phyloP scores from a whole-genome alignment of 2,888 invertebrate species.

The Dicranocentrus wangi region DNA sequence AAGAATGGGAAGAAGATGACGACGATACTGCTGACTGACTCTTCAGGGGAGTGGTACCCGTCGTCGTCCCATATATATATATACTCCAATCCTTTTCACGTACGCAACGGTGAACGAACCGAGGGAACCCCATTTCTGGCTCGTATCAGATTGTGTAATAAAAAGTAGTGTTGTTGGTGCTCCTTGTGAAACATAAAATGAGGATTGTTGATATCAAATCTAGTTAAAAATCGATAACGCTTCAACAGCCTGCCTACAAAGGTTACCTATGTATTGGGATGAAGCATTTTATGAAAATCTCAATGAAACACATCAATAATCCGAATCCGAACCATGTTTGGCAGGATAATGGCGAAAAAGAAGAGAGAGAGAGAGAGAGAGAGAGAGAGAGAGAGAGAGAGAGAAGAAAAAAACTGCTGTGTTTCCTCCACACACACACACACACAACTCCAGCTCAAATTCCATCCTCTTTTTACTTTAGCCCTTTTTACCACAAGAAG shows the following conservation, averaged over 20 bases:
- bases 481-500: too few species aligned
- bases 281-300: background rate
- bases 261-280: background rate
- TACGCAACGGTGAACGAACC: background rate
- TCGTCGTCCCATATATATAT: background rate
- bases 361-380: background rate
- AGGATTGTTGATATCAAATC: slow-evolving; percentile 5
- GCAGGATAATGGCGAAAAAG: background rate
- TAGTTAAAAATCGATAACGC: slow-evolving; percentile 15
- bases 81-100: background rate
- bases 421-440: too few species aligned
- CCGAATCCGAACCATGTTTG: background rate
- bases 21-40: background rate
- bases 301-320: slow-evolving; percentile 41
- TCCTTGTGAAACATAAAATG: background rate
- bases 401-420: background rate
- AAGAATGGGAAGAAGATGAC: background rate
- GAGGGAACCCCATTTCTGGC: background rate
- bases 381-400: background rate
- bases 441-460: background rate
- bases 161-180: too few species aligned
- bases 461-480: too few species aligned
- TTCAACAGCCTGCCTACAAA: background rate
- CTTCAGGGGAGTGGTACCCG: background rate
- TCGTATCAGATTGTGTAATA: background rate